These are phyloP conservation scores for Coregonus ussuriensis DNA, from an alignment of 2,797 vertebrate species.

Conservation along the genomic window DNA sequence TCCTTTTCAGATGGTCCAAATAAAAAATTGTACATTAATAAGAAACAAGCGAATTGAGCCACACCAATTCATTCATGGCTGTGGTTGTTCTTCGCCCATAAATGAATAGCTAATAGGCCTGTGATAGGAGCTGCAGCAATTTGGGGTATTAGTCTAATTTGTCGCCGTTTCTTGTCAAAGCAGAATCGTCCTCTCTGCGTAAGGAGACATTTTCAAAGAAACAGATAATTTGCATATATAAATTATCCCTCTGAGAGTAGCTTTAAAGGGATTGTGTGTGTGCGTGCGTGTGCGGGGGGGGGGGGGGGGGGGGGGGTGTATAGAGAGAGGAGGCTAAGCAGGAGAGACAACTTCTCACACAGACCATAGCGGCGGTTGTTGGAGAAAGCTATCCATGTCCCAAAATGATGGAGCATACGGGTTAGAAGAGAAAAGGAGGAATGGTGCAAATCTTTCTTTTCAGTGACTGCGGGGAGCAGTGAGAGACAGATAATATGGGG, in stretches of 20 bases:
- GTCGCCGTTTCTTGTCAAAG: slow-evolving; percentile 43
- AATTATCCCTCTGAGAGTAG: slow-evolving; percentile 45
- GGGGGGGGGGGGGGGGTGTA: slow-evolving; percentile 2
- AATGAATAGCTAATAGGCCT: slow-evolving; percentile 33
- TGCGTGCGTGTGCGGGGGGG: slow-evolving; percentile 23
- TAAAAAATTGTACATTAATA: neutral
- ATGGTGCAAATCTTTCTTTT: neutral
- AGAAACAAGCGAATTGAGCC: slow-evolving; percentile 3
- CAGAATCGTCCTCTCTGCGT: slow-evolving; percentile 41
- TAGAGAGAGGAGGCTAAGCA: slow-evolving; percentile 1
- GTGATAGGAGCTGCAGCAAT: slow-evolving; percentile 23
- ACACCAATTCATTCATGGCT: slow-evolving; percentile 27
- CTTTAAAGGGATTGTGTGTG: slow-evolving; percentile 38
- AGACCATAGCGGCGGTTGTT: neutral
- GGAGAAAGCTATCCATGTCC: neutral
- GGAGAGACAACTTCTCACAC: slow-evolving; percentile 9
- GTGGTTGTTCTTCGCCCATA: slow-evolving; percentile 13
- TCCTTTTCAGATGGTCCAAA: slow-evolving; percentile 14
- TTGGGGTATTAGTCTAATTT: slow-evolving; percentile 40
- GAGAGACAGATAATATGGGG: slow-evolving; percentile 53
- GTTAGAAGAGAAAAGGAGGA: neutral
- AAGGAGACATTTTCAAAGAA: slow-evolving; percentile 45
- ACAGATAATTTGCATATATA: slow-evolving; percentile 57
- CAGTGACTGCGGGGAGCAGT: slow-evolving; percentile 44
- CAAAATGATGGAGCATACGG: neutral